These are phyloP conservation scores for Hylaeus volcanicus DNA, from an alignment of 1,140 invertebrate species.

Conservation along the genomic window DNA sequence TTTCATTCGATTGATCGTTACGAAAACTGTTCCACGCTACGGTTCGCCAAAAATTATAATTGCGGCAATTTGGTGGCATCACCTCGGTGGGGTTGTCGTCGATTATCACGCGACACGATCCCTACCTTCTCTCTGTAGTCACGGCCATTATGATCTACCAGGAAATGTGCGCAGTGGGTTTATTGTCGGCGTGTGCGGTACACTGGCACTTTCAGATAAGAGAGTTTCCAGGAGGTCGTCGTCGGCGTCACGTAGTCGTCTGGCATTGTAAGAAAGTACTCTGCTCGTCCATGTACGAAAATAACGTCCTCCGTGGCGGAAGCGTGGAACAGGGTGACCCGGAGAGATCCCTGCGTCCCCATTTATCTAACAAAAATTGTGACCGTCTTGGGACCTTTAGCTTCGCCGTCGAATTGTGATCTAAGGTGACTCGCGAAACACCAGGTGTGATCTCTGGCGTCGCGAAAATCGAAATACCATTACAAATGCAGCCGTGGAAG, in stretches of 20 bases:
- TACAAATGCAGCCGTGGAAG: too few species aligned
- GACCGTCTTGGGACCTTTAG: neutral
- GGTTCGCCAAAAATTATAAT: neutral
- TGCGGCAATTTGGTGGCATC: slow-evolving; percentile 5
- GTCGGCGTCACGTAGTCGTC: slow-evolving; percentile 37
- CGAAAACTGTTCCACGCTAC: too few species aligned
- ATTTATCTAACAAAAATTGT: too few species aligned
- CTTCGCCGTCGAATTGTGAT: too few species aligned
- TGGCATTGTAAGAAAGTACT: slow-evolving; percentile 47
- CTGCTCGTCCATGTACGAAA: slow-evolving; percentile 36
- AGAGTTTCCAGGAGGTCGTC: slow-evolving; percentile 51
- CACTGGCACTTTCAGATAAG: slow-evolving; percentile 52
- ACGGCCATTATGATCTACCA: slow-evolving; percentile 6
- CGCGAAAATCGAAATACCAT: too few species aligned
- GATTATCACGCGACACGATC: slow-evolving; percentile 34
- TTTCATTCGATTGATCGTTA: too few species aligned
- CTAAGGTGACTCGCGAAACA: too few species aligned
- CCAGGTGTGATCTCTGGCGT: too few species aligned
- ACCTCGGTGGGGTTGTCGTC: neutral
- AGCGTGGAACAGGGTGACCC: neutral
- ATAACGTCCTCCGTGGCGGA: slow-evolving; percentile 23
- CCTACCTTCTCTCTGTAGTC: slow-evolving; percentile 3
- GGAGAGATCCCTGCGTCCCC: neutral
- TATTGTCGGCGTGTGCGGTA: slow-evolving; percentile 39
- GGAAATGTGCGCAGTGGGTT: slow-evolving; percentile 41